Conservation (phyloP, 1,140 invertebrate species). For the Neodiprion fabricii region DNA sequence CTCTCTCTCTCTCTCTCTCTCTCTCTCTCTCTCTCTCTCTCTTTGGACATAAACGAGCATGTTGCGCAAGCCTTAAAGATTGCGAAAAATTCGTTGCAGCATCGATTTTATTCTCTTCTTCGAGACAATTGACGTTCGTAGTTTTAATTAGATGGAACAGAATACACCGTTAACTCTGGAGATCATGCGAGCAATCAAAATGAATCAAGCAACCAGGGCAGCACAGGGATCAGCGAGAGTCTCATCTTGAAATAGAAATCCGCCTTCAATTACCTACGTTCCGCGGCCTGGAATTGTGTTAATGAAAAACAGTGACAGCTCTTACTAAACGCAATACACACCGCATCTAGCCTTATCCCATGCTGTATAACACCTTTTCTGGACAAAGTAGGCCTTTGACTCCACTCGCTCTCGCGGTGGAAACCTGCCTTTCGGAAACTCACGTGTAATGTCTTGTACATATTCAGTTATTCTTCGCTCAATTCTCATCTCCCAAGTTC, state of each 20-base stretch:
- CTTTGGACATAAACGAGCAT: background rate
- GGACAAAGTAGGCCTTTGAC: conserved; percentile 39
- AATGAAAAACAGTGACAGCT: conserved; percentile 7
- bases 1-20: background rate
- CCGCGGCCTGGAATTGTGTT: background rate
- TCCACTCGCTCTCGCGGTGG: conserved; percentile 24
- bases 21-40: no score
- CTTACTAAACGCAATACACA: background rate
- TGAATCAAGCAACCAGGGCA: background rate
- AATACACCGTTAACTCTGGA: background rate
- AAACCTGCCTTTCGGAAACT: conserved; percentile 37
- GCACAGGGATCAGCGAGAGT: background rate
- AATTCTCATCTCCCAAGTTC: background rate
- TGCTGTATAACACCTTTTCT: conserved; percentile 20
- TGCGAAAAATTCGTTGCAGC: background rate
- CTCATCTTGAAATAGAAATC: conserved; percentile 7
- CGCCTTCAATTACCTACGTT: conserved; percentile 2
- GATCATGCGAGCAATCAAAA: background rate
- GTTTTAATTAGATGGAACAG: background rate
- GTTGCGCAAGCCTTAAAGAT: background rate
- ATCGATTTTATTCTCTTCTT: background rate
- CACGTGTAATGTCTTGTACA: no score
- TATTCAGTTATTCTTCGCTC: background rate
- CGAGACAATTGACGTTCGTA: background rate
- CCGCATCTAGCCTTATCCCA: conserved; percentile 14